Base-by-base conservation (phyloP, 2,888 invertebrate genomes). In the Phorcus lineatus region DNA sequence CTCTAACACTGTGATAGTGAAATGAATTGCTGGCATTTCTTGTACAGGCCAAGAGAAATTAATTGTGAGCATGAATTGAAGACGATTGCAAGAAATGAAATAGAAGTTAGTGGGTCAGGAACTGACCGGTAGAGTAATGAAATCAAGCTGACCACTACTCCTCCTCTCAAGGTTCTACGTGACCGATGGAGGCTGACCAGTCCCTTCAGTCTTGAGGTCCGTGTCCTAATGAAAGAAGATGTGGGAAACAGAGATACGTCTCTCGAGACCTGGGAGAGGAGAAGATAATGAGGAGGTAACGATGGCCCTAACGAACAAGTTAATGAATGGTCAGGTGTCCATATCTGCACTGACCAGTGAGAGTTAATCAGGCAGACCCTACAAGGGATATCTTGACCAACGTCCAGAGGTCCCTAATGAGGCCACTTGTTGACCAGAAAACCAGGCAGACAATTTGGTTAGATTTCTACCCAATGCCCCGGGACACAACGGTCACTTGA, bases 241-340 rank as follows among this genome's bases (percentile, higher is more conserved):
- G 13, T 62, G 62, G 28, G 24, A 13, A 28, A 62, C 24, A 24
- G 28, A 62, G 22, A 22, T 47, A 47, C 13, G 62, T 62, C 28
- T 62, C 62, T 62, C n/a, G 62, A 62, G 62, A 62, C 24, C 9
- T 9, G 28, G 28, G 28, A 24, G 16, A 28, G 62, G 28, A 28
- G 28, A 16, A 28, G 28, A 16, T 24, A 62, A 62, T 62, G 62
- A 28, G 62, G 62, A 62, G 24, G 28, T 70, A 70, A 70, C 70
- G 70, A 70, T 36, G 28, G 70, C 36, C 70, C 36, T 70, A 70
- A 70, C 19, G 70, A 70, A 70, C 70, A 19, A 19, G 36, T 36
- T 70, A 70, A 70, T 70, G 70, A 70, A 70, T 70, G 40, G 70
- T 70, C 70, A 70, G 70, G 70, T 70, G 70, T 40, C 24, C 9